A percentile compares a stretch with the other conserved stretches of the same genome.
These are phyloP conservation scores for Paralichthys olivaceus DNA, from an alignment of 2,113 vertebrate genomes.

Conservation along the genomic window DNA sequence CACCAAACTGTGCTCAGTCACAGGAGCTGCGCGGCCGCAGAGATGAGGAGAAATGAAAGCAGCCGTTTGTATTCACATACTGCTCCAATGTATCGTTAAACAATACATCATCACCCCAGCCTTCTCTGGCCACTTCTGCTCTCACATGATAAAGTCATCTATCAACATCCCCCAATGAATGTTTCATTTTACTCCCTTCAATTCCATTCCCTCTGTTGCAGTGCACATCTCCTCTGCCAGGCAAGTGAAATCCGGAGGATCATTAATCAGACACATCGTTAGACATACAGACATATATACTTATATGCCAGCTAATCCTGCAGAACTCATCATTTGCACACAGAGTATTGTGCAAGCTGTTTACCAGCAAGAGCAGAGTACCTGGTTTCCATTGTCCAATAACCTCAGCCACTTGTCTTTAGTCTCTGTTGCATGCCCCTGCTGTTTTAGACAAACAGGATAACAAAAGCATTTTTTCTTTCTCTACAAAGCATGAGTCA, in stretches of 20 bases:
- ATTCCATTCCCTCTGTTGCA: conserved; percentile 62
- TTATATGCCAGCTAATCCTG: conserved; percentile 51
- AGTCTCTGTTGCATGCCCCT: neutral
- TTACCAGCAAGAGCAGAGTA: conserved; percentile 10
- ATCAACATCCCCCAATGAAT: conserved; percentile 75
- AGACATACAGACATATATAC: conserved; percentile 43
- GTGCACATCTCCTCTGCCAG: conserved; percentile 49
- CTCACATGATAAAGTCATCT: conserved; percentile 76
- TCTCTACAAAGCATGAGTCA: conserved; percentile 32
- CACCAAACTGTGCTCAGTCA: conserved; percentile 76
- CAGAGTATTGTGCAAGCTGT: conserved; percentile 37
- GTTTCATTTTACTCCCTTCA: conserved; percentile 75
- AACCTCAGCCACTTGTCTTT: neutral
- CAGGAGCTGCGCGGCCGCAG: conserved; percentile 54
- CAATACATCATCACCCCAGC: conserved; percentile 78
- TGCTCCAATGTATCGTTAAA: conserved; percentile 73
- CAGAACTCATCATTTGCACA: conserved; percentile 30
- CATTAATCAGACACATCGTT: conserved; percentile 68
- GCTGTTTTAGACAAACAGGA: conserved; percentile 28
- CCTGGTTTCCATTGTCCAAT: conserved; percentile 18
- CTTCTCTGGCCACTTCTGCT: conserved; percentile 70
- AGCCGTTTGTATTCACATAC: conserved; percentile 73
- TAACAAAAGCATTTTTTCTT: conserved; percentile 21
- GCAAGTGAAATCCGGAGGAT: conserved; percentile 50
- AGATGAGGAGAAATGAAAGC: conserved; percentile 75